Evolutionary conservation across 2,797 vertebrate species (phyloP).

Genomic region (Bucorvus abyssinicus): DNA sequence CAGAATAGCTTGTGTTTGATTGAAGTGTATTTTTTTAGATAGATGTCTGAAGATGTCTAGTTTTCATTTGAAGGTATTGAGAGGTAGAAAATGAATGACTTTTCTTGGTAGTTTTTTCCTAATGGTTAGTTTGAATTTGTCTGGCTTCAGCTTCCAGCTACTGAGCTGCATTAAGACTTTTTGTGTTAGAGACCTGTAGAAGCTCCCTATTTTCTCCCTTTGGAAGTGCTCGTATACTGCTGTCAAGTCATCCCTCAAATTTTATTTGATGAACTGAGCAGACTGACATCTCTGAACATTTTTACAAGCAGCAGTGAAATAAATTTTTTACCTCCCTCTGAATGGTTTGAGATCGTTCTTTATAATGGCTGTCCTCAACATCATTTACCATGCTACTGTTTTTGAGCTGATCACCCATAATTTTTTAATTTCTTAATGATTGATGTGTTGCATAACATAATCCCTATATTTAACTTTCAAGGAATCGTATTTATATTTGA

Average conservation of each 20-base stretch:
- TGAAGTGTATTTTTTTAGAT: neutral
- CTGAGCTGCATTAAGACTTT: neutral
- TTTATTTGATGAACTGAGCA: constrained; percentile 7
- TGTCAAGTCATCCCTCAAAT: constrained; percentile 23
- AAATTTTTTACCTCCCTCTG: neutral
- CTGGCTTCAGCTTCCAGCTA: neutral
- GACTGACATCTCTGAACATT: constrained; percentile 7
- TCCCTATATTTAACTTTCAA: neutral
- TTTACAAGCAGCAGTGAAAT: constrained; percentile 15
- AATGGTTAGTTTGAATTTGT: neutral
- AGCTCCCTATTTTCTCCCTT: neutral
- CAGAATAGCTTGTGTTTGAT: neutral
- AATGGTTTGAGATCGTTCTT: neutral
- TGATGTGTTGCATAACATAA: neutral
- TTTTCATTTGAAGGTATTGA: neutral
- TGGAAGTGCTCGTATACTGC: neutral
- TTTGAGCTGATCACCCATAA: neutral
- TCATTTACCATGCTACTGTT: neutral
- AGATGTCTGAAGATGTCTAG: neutral
- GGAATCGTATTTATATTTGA: neutral
- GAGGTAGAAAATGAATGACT: neutral
- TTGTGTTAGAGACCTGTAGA: neutral
- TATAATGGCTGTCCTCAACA: neutral
- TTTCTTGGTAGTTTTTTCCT: neutral
- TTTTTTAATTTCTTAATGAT: neutral